These are phyloP conservation scores for Conistra vaccinii DNA, from an alignment of 2,888 invertebrate genomes.

Conservation along the genomic window DNA sequence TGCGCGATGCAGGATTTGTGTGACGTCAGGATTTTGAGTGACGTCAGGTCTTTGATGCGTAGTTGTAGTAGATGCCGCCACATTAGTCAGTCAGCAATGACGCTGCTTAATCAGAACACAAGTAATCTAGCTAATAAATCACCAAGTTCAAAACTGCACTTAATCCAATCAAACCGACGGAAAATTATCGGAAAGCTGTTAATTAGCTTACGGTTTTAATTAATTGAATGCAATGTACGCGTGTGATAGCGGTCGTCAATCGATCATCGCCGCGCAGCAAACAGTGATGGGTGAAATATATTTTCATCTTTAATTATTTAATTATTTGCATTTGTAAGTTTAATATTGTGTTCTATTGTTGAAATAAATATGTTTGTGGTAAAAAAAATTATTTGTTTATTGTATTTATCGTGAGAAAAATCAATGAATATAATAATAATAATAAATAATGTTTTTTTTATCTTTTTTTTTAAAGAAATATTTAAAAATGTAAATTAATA, in stretches of 20 bases:
- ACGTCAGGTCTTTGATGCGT: too few relatives aligned
- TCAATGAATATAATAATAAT: too few relatives aligned
- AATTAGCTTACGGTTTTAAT: conserved; percentile 32
- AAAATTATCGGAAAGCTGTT: conserved; percentile 5
- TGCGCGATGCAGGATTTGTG: too few relatives aligned
- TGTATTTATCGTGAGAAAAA: too few relatives aligned
- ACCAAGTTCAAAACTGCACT: background rate
- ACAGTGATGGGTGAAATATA: conserved; percentile 9
- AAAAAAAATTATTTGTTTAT: too few relatives aligned
- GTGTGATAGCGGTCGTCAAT: conserved; percentile 9
- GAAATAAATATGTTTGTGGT: too few relatives aligned
- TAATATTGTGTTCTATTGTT: background rate
- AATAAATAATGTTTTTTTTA: too few relatives aligned
- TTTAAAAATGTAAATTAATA: too few relatives aligned
- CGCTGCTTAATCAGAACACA: background rate
- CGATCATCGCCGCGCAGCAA: background rate
- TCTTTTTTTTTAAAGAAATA: too few relatives aligned
- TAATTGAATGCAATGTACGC: conserved; percentile 22
- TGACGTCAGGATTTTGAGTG: too few relatives aligned
- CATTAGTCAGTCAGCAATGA: background rate
- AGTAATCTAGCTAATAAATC: background rate
- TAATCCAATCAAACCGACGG: conserved; percentile 19
- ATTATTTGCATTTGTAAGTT: background rate
- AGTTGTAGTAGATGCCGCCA: too few relatives aligned
- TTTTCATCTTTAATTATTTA: background rate